A percentile compares a stretch with the other conserved stretches of the same genome.
phyloP scores from a whole-genome alignment of 2,888 invertebrate genomes.

The Hydriomena furcata region DNA sequence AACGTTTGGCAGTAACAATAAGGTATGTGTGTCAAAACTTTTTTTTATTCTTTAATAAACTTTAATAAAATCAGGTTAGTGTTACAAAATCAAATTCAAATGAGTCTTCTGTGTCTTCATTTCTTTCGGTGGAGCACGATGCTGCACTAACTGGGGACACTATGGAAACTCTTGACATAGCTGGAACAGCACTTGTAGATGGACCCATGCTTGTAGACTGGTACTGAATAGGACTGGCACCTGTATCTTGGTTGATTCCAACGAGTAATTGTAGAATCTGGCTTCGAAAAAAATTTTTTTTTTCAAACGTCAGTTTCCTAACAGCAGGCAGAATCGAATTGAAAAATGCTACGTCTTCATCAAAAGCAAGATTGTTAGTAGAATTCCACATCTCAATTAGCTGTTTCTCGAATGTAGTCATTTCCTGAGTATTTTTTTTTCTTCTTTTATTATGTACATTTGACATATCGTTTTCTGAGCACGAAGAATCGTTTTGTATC shows the following conservation, averaged over 20 bases:
- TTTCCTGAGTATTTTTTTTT: not conserved
- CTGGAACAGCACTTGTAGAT: not conserved
- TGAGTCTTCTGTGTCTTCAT: not conserved
- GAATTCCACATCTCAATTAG: constrained; percentile 17
- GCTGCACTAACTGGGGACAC: not conserved
- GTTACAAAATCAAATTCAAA: not conserved
- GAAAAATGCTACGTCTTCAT: constrained; percentile 16
- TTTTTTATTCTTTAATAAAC: constrained; percentile 6
- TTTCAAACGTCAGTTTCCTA: constrained; percentile 2
- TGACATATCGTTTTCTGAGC: not conserved
- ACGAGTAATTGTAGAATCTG: constrained; percentile 15
- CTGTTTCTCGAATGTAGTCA: constrained; percentile 29
- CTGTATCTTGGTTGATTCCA: constrained; percentile 10
- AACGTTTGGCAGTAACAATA: constrained; percentile 18
- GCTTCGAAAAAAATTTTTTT: constrained; percentile 7
- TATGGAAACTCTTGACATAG: not conserved
- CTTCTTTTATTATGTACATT: not conserved
- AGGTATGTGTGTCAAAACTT: constrained; percentile 14
- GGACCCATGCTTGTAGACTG: not conserved
- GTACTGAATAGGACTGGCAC: constrained; percentile 2
- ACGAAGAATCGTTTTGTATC: not conserved
- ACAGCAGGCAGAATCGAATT: constrained; percentile 17
- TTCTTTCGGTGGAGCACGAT: not conserved
- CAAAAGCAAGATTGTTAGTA: constrained; percentile 12
- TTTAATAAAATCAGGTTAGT: not conserved